phyloP scores from a whole-genome alignment of 2,888 invertebrate genomes.

The Acrobasis suavella region DNA sequence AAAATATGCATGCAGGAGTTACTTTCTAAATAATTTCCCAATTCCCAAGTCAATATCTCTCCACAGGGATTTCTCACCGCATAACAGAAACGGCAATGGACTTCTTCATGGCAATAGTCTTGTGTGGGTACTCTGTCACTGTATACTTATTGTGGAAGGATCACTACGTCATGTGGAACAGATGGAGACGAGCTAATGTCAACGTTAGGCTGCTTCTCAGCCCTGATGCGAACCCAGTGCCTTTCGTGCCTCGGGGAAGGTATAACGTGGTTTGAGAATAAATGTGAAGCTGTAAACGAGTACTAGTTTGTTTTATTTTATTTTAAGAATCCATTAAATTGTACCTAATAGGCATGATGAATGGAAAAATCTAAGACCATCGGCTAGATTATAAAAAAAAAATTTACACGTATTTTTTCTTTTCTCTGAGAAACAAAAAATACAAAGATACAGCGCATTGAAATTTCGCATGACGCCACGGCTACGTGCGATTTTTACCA shows the following conservation, averaged over 20 bases:
- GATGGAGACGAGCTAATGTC: constrained; percentile 85
- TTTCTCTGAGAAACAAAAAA: too few relatives aligned
- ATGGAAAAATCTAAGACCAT: too few relatives aligned
- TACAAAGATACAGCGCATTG: too few relatives aligned
- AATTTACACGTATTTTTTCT: too few relatives aligned
- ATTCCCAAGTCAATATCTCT: constrained; percentile 11
- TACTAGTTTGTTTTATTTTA: too few relatives aligned
- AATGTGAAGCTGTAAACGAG: constrained; percentile 20
- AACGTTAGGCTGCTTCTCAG: constrained; percentile 83
- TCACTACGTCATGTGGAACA: constrained; percentile 86
- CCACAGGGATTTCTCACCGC: constrained; percentile 74
- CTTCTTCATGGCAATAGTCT: constrained; percentile 84
- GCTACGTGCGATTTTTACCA: too few relatives aligned
- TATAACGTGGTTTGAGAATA: constrained; percentile 64
- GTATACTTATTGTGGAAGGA: constrained; percentile 85
- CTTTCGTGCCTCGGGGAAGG: constrained; percentile 67
- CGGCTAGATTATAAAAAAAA: too few relatives aligned
- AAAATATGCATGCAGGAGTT: too few relatives aligned
- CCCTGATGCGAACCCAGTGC: constrained; percentile 74
- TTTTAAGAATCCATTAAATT: too few relatives aligned
- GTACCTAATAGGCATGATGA: too few relatives aligned
- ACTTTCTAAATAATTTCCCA: background rate
- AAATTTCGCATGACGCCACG: too few relatives aligned
- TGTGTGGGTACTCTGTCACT: constrained; percentile 84
- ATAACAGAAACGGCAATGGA: constrained; percentile 84